These are phyloP conservation scores for Myotis brandtii DNA, from an alignment of 2,113 vertebrate species.

Conservation along the genomic window DNA sequence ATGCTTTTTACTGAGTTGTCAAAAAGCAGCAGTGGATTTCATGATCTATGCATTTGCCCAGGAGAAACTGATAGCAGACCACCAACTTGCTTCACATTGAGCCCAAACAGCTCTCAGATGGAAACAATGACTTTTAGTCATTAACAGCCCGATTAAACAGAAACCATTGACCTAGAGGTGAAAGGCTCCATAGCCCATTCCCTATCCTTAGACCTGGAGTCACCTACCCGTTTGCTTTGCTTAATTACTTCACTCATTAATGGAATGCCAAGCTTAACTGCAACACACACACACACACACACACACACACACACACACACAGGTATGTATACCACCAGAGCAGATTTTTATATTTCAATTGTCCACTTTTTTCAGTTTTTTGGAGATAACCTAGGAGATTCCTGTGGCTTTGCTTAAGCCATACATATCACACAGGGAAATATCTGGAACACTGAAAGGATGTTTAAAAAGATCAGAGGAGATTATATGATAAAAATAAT, in stretches of 20 bases:
- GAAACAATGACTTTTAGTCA: conserved; percentile 77
- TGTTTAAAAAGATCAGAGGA: conserved; percentile 84
- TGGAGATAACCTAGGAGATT: conserved; percentile 3
- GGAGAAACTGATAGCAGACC: conserved; percentile 67
- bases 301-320: not conserved
- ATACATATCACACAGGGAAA: conserved; percentile 71
- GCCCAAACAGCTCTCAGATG: conserved; percentile 75
- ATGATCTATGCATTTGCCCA: not conserved
- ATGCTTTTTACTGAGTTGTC: conserved; percentile 10
- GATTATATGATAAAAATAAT: conserved; percentile 86
- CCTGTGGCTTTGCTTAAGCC: conserved; percentile 61
- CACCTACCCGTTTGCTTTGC: conserved; percentile 35
- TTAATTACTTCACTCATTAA: conserved; percentile 69
- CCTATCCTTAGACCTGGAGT: conserved; percentile 12
- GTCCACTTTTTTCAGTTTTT: not conserved
- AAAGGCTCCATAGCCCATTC: conserved; percentile 59
- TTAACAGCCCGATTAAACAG: conserved; percentile 77
- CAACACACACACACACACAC: not conserved
- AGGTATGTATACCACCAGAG: not conserved
- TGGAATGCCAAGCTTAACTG: conserved; percentile 18
- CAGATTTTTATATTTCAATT: conserved; percentile 32
- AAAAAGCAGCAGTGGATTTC: not conserved
- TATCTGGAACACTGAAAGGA: conserved; percentile 79
- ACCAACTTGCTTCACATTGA: conserved; percentile 75
- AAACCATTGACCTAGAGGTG: conserved; percentile 62